Evolutionary conservation across 1,140 invertebrate genomes (phyloP).

Genomic region (Rhynchophorus ferrugineus): DNA sequence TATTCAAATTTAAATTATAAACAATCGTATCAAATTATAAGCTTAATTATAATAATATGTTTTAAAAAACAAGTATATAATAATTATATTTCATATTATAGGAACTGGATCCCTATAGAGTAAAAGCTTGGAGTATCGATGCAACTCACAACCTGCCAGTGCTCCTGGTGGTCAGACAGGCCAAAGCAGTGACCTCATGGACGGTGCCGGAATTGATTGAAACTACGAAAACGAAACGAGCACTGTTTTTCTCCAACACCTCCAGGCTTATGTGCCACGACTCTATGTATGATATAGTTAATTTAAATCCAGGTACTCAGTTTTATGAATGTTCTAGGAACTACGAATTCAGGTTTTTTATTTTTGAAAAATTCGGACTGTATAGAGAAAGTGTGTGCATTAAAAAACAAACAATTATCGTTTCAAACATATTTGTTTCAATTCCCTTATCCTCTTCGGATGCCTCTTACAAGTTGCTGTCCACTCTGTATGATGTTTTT

Average conservation of each 20-base stretch:
- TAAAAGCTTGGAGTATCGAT: constrained; percentile 25
- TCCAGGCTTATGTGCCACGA: constrained; percentile 60
- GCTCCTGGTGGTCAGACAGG: constrained; percentile 34
- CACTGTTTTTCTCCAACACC: constrained; percentile 49
- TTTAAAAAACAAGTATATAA: no score
- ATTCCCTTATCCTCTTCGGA: no score
- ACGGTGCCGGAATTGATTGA: constrained; percentile 55
- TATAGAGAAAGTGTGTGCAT: no score
- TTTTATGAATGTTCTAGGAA: not conserved
- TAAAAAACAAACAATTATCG: no score
- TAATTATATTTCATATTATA: no score
- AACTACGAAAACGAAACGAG: constrained; percentile 34
- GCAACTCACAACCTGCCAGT: constrained; percentile 23
- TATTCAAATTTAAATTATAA: no score
- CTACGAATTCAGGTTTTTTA: not conserved
- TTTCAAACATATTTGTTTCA: no score
- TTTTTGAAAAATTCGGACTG: not conserved
- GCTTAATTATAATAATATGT: no score
- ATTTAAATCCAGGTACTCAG: constrained; percentile 8
- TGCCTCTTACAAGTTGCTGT: no score
- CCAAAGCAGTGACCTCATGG: constrained; percentile 55
- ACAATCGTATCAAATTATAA: no score
- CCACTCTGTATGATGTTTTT: no score
- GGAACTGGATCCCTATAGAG: constrained; percentile 29
- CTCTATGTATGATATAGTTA: constrained; percentile 31